Evolutionary conservation across 2,888 invertebrate genomes (phyloP), one percentile per base, ranked within the genome.

Genomic region (Malthinus flaveolus): DNA sequence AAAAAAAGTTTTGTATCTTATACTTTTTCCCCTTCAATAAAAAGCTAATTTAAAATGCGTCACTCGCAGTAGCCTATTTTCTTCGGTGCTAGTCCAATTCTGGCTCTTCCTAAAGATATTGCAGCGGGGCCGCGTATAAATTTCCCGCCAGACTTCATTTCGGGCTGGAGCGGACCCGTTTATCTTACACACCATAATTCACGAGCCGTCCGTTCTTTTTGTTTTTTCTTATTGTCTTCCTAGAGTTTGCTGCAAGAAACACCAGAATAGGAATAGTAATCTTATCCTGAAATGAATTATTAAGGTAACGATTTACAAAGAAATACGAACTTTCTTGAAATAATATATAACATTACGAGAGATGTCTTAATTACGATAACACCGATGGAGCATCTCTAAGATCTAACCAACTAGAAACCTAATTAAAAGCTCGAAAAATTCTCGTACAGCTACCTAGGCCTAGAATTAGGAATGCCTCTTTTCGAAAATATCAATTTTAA

Each of bases 141-240:
- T 79, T 78, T 78, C 84, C 79, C 79, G 78, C 83, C 78, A 79
- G 85, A 85, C 85, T 86, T 86, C 86, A 86, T 86, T 86, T 86
- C 85, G 85, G 84, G 83, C 83, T 81, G 82, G 84, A 84, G 84
- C 83, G 83, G 82, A 82, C 84, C 84, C 85, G 85, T 85, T 85
- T 85, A 85, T 85, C 85, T 86, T 85, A 81, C 83, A 82, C 80
- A 82, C 83, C 85, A 85, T 85, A 85, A 85, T 81, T 85, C 85
- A 78, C 78, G 67, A 69, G 73, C 73, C 76, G 77, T 77, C 78
- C 76, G 69, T 63, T 64, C 74, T 76, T 76, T 72, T 75, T 75
- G 71, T 75, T 72, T 73, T 76, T 66, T 66, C 75, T 75, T 76
- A 75, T 77, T 77, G 76, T 77, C 77, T 76, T 77, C 76, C 76